Evolutionary conservation across 1,140 invertebrate genomes (phyloP), one percentile per base, ranked within the genome.

Genomic region (Meloidogyne exigua): DNA sequence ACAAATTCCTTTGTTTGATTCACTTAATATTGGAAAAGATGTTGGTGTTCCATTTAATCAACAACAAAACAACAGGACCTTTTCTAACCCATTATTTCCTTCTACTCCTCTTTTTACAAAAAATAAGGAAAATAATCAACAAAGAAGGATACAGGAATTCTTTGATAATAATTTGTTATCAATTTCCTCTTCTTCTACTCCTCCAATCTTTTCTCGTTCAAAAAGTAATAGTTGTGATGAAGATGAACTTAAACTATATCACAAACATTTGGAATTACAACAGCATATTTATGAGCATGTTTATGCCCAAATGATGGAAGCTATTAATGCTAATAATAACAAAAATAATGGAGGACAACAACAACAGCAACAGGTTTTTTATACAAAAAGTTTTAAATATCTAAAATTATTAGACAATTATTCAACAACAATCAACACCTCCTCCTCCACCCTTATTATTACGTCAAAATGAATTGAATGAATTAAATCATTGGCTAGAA

Each of bases 401-500:
- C 2, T 32, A 3, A 32, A 32, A 32, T 32, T 32, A n/a, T n/a
- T 7, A 32, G 28, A 3, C 28, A 32, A 32, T 32, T 32, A 32
- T 32, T 32, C 28, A 32, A 39, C 36, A 39, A 39, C 36, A 39
- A 10, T 39, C 36, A 39, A 39, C 36, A 39, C 36, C 36, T 39
- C 36, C 36, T 39, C 36, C 36, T 0, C 36, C n/a, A 57, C 69
- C 62, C 10, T 23, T 65, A 32, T 32, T 80, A 28, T 23, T 74
- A 23, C 68, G 21, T 32, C 73, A 63, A 32, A 69, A 39, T 25
- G 26, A 77, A 3, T 42, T 66, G 23, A 63, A 11, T 65, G 81
- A 83, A 36, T 76, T 72, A 26, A 77, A 72, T 62, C 62, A 23
- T 21, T 76, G 73, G 87, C 88, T 94, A 9, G 93, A 94, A 84